Evolutionary conservation across 2,797 vertebrate genomes (phyloP), one percentile per base, ranked within the genome.

Genomic region (Mus spretus): DNA sequence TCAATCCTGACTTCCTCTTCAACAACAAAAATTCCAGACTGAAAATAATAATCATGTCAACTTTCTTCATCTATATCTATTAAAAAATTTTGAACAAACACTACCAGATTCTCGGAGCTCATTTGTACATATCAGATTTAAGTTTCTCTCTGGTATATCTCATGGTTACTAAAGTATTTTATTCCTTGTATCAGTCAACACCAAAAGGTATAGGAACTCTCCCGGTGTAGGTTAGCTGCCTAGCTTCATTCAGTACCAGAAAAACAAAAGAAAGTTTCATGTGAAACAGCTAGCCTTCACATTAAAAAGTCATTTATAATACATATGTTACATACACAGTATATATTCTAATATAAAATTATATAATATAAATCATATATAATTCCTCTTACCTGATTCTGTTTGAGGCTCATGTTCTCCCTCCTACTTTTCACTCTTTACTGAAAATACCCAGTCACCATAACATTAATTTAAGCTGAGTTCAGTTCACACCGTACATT

Each of bases 71-170:
- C 22, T 47, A 80, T 47, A 74, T 3, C 34, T 55, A 61, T 59
- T 34, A 61, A 59, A 94, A 94, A 92, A 13, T 85, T 53, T 61
- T 84, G 14, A 75, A n/a, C 20, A 92, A 59, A 75, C 4, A 53
- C 59, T 37, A 67, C 57, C 14, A 63, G 15, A 3, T 78, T 88
- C 26, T 77, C n/a, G 11, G 0, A 77, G 12, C 17, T 89, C 40
- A 70, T 70, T 72, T 7, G 7, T 57, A 77, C 6, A 44, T 50
- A 53, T 1, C 3, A 14, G 15, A 4, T 31, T 50, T 77, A 63
- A 53, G 34, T 28, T 92, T n/a, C 9, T 83, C 8, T n/a, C 31
- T 83, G 14, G 19, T 6, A 84, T 47, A 50, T 4, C 10, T 53
- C 70, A 78, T 78, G 12, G 34, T 12, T 89, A 26, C 4, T 37